Conservation (phyloP, 1,140 invertebrate species). For the Acyrthosiphon pisum region DNA sequence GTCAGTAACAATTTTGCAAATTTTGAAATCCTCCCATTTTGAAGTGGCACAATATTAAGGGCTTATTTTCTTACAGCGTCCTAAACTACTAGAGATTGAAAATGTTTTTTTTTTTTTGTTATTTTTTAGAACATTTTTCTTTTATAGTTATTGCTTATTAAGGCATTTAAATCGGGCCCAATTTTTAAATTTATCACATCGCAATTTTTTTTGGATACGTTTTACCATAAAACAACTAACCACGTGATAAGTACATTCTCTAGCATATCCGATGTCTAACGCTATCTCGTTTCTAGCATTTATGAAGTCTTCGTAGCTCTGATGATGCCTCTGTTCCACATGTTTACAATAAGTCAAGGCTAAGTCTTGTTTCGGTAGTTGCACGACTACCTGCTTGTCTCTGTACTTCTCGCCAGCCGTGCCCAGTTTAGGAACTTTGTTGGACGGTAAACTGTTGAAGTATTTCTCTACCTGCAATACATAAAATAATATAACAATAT, state of each 20-base stretch:
- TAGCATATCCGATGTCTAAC: slow-evolving; percentile 87
- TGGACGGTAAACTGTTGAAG: slow-evolving; percentile 77
- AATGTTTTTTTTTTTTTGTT: no score
- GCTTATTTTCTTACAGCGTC: no score
- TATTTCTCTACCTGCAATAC: slow-evolving; percentile 70
- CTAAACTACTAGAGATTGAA: no score
- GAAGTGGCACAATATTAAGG: no score
- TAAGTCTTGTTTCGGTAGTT: slow-evolving; percentile 94
- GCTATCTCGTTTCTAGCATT: slow-evolving; percentile 91
- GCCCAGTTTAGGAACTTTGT: slow-evolving; percentile 79
- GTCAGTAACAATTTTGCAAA: no score
- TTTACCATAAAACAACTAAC: slow-evolving; percentile 63
- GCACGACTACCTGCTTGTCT: slow-evolving; percentile 82
- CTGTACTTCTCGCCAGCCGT: slow-evolving; percentile 80
- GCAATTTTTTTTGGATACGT: neutral
- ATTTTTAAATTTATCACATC: neutral
- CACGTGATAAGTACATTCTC: slow-evolving; percentile 65
- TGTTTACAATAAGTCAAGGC: slow-evolving; percentile 88
- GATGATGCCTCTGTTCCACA: slow-evolving; percentile 76
- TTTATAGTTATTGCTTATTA: no score
- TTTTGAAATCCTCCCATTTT: no score
- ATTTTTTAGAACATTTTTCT: no score
- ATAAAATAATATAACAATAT: neutral
- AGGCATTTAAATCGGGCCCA: no score
- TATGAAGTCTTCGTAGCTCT: slow-evolving; percentile 88